phyloP scores from a whole-genome alignment of 2,888 invertebrate genomes.

The Drosophila helvetica region DNA sequence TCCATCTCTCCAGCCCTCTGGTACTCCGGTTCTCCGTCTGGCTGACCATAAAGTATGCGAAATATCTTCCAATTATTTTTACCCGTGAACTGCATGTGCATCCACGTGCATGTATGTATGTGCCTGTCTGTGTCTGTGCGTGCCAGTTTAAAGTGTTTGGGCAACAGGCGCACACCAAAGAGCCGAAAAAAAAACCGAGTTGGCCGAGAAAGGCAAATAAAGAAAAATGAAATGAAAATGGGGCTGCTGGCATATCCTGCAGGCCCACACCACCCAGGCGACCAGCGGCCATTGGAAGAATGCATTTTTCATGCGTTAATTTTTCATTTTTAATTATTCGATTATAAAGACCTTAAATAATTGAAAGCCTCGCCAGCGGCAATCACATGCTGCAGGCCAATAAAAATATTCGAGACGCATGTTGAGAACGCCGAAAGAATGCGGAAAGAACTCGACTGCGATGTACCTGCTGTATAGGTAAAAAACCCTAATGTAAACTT shows the following conservation, averaged over 20 bases:
- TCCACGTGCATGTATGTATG: not conserved
- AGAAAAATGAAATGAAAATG: slow-evolving; percentile 36
- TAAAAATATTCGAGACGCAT: slow-evolving; percentile 14
- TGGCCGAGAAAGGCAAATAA: slow-evolving; percentile 25
- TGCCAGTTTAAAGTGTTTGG: slow-evolving; percentile 67
- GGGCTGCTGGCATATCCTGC: slow-evolving; percentile 21
- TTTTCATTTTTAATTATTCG: slow-evolving; percentile 79
- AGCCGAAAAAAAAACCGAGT: not conserved
- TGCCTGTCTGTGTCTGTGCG: slow-evolving; percentile 40
- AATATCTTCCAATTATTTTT: slow-evolving; percentile 78
- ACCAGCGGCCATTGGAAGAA: slow-evolving; percentile 59
- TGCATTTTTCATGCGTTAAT: slow-evolving; percentile 79
- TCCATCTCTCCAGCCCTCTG: not conserved
- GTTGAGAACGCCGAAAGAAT: not conserved
- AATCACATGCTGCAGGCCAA: slow-evolving; percentile 40
- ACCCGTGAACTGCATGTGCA: slow-evolving; percentile 34
- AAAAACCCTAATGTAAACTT: no score
- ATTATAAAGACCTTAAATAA: slow-evolving; percentile 78
- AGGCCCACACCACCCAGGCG: slow-evolving; percentile 3
- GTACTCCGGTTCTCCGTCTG: slow-evolving; percentile 8
- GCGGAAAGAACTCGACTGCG: not conserved
- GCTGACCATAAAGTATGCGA: slow-evolving; percentile 61
- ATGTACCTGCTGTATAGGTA: not conserved
- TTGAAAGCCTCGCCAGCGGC: slow-evolving; percentile 59
- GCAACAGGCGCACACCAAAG: slow-evolving; percentile 3